Evolutionary conservation across 2,113 vertebrate genomes (phyloP), one percentile per base, ranked within the genome.

Genomic region (Sylvietta virens): DNA sequence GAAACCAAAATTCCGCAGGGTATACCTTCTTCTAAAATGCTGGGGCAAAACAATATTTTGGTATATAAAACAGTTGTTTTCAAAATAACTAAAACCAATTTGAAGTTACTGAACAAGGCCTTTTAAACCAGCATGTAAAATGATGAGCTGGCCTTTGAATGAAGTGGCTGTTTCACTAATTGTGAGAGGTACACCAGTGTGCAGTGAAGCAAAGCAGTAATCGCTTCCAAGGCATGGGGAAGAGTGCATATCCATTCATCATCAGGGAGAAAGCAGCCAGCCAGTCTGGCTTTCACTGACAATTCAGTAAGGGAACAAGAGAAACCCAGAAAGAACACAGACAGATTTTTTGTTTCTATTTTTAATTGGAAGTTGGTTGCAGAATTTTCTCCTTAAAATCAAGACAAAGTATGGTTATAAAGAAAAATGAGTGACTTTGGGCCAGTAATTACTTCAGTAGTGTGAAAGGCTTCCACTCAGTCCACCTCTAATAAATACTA

Each of bases 221-320:
- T 45, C 80, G 90, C 91, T 90, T 90, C 88, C 78, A 92, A 89
- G 88, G 62, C 79, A 24, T 37, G 26, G 53, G 39, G 81, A 79
- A 70, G 77, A 71, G 70, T 50, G 64, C 0, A 0, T 51, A 60
- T 81, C 54, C 40, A 23, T 92, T 96, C n/a, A 60, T 72, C 88
- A 86, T 87, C 86, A 21, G 19, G 79, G 69, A 86, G 93, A 90
- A 91, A 93, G 91, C 92, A 96, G 94, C 90, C 93, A 94, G 92
- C 84, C 89, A 87, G 88, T 91, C 94, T 97, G 93, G 93, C 79
- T 91, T 95, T 65, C 54, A 39, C 71, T 71, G 67, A 42, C 47
- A 48, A 30, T 65, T 86, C 58, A 21, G 50, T 35, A 44, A 69
- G 19, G 82, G 88, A 48, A 35, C 30, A 60, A 70, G 62, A 73